Evolutionary conservation across 2,888 invertebrate genomes (phyloP).

Genomic region (Steinernema carpocapsae): DNA sequence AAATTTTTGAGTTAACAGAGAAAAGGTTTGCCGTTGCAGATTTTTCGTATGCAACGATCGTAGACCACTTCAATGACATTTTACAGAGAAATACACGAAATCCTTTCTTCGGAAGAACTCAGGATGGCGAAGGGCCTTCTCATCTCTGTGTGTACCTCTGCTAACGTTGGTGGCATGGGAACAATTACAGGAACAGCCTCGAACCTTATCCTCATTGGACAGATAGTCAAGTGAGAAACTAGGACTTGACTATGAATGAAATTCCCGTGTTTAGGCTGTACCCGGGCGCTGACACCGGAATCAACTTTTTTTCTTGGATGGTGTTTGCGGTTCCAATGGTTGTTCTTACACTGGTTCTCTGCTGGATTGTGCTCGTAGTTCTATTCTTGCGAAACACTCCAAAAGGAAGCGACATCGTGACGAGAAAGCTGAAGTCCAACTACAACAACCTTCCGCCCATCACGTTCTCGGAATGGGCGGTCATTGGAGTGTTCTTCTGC

Average conservation of each 20-base stretch:
- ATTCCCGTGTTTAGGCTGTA: conserved; percentile 49
- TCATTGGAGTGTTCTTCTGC: conserved; percentile 75
- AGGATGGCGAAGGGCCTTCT: conserved; percentile 61
- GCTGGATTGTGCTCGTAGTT: conserved; percentile 47
- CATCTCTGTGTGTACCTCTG: conserved; percentile 62
- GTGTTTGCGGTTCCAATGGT: conserved; percentile 60
- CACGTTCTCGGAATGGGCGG: conserved; percentile 56
- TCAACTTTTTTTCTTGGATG: conserved; percentile 63
- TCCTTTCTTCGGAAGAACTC: conserved; percentile 50
- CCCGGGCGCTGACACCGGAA: conserved; percentile 56
- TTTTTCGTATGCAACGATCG: background rate
- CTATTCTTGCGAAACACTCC: conserved; percentile 52
- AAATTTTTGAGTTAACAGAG: too few relatives aligned
- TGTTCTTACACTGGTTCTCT: conserved; percentile 49
- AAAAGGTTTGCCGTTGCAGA: too few relatives aligned
- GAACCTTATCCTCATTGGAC: conserved; percentile 61
- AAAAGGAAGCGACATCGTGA: conserved; percentile 54
- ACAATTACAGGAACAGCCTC: conserved; percentile 66
- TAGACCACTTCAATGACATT: background rate
- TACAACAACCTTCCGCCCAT: conserved; percentile 53
- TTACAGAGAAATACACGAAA: conserved; percentile 43
- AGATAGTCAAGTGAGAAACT: conserved; percentile 54
- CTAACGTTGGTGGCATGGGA: conserved; percentile 64
- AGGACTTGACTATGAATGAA: background rate
- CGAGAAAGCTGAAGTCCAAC: conserved; percentile 55